Percentiles rank a stretch among this genome's conserved stretches.
These are phyloP conservation scores for Pollicipes pollicipes DNA, from an alignment of 1,140 invertebrate genomes.

Conservation along the genomic window DNA sequence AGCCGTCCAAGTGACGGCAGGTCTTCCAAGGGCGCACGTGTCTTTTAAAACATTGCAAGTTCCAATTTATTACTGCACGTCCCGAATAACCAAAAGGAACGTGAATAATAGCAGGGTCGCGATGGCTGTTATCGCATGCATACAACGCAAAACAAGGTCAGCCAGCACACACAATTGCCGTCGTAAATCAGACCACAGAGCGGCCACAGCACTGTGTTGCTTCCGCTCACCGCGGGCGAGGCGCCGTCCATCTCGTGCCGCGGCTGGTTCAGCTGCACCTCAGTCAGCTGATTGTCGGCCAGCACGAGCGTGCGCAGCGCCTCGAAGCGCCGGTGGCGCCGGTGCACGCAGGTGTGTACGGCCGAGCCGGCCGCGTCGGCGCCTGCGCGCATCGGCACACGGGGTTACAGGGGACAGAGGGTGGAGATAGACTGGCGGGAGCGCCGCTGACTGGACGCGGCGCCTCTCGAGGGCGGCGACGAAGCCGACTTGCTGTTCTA, in stretches of 20 bases:
- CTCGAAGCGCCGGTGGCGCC: slow-evolving; percentile 60
- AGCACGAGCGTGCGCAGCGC: slow-evolving; percentile 62
- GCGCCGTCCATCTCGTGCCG: neutral
- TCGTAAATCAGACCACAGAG: neutral
- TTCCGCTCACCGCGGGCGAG: neutral
- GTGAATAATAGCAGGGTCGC: no score
- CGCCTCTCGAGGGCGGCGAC: no score
- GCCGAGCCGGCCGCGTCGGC: neutral
- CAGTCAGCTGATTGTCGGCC: slow-evolving; percentile 60
- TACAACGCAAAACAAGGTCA: neutral
- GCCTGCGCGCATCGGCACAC: no score
- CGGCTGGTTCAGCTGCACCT: slow-evolving; percentile 42
- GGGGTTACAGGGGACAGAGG: no score
- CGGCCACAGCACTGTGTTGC: neutral
- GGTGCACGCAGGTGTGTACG: slow-evolving; percentile 30
- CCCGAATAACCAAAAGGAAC: no score
- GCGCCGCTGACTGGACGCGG: no score
- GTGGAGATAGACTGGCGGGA: neutral
- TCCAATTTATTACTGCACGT: no score
- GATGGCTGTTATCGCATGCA: neutral
- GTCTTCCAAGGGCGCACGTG: no score
- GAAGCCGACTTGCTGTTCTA: no score
- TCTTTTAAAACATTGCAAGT: no score
- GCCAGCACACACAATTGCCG: neutral
- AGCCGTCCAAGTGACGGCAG: no score